Base-by-base conservation (phyloP, 2,888 invertebrate genomes). In the Caenorhabditis afra region DNA sequence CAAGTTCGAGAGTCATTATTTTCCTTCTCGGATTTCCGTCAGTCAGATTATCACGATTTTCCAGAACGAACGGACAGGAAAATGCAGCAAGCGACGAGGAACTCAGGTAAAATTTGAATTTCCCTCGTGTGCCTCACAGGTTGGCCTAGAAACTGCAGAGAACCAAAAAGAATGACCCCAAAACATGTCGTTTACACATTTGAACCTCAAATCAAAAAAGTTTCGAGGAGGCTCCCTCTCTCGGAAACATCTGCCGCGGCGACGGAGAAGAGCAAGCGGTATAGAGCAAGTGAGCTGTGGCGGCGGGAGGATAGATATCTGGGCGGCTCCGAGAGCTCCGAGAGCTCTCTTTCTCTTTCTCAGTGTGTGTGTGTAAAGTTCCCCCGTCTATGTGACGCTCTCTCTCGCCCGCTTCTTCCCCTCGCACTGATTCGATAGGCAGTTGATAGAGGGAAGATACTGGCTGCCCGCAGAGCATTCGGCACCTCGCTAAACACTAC, bases 281-380 rank as follows among this genome's bases (percentile, higher is more conserved):
- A 18, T 37, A 18, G 10, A 20, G 57, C 22, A 8, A 45, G 45
- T 23, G 59, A 59, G 23, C 14, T 55, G 22, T 14, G 29, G 55
- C 45, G 18, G 47, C 45, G 18, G 47, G 20, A 20, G 11, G 18
- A 55, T 37, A 47, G 58, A 68, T 57, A 67, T 58, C 41, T 37
- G 68, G 68, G 68, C 59, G 68, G 59, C 59, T 68, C 49, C 22
- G 45, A 59, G 44, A 20, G 29, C 23, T 52, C 23, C 44, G 67
- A 57, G 67, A 67, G 2, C 16, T 12, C 10, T 59, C 29, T 44
- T 22, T 59, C 10, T 49, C 49, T 37, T 18, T 16, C 12, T 49
- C n/a, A 50, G 39, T 55, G 44, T 66, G 18, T 49, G 29, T 52
- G 66, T 66, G 66, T 66, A 66, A 66, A 57, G 66, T 66, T 55